Conservation (phyloP, 1,140 invertebrate genomes). For the Bombus confusus region DNA sequence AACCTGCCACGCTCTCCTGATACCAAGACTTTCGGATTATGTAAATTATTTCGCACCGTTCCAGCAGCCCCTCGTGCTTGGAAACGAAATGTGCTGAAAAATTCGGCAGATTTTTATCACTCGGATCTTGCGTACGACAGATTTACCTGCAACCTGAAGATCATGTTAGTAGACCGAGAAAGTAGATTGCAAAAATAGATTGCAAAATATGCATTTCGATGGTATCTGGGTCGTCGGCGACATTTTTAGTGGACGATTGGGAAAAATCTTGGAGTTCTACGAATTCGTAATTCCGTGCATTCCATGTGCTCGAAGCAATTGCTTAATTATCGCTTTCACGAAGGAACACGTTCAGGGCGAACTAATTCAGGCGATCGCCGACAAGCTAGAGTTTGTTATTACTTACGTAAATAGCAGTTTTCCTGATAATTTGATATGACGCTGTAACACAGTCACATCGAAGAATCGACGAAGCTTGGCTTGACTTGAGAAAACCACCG, state of each 20-base stretch:
- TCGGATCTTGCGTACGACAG: background rate
- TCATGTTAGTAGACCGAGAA: background rate
- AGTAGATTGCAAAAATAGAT: too few species aligned
- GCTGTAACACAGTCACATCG: too few species aligned
- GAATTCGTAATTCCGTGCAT: background rate
- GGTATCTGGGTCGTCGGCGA: too few species aligned
- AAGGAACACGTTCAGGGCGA: background rate
- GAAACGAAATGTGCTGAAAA: background rate
- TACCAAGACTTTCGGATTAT: conserved; percentile 48
- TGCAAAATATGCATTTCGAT: too few species aligned
- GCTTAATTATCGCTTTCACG: background rate
- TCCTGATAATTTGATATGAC: too few species aligned
- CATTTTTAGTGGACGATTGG: background rate
- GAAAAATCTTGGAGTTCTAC: background rate
- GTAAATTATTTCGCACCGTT: conserved; percentile 43
- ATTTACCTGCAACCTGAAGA: background rate
- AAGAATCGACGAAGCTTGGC: too few species aligned
- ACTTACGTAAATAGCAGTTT: too few species aligned
- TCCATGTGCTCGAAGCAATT: background rate
- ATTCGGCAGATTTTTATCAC: background rate
- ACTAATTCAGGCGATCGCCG: too few species aligned
- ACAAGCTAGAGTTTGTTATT: too few species aligned
- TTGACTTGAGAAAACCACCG: too few species aligned
- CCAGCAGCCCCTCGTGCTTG: background rate
- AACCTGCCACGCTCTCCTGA: conserved; percentile 52